Conservation (phyloP, 2,113 vertebrate genomes). For the Apodemus sylvaticus region DNA sequence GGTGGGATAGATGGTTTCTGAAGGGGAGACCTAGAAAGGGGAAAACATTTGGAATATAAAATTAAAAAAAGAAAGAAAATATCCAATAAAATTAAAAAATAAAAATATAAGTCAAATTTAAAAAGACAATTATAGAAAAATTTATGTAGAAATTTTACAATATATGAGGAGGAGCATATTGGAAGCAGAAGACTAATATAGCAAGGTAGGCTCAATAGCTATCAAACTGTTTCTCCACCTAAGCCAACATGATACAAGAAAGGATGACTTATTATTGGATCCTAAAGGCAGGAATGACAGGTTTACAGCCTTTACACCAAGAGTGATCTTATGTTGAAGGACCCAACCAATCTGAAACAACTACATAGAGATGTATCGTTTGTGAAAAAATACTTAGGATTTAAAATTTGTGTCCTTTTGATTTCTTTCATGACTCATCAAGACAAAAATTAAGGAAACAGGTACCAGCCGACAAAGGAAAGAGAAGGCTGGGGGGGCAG, state of each 20-base stretch:
- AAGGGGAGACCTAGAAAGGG: no score
- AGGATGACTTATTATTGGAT: neutral
- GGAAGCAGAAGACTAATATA: neutral
- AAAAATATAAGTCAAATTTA: no score
- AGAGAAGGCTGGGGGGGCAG: neutral
- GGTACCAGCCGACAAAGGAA: neutral
- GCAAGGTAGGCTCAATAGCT: neutral
- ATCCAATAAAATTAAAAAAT: no score
- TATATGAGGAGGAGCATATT: neutral
- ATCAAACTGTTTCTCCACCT: neutral
- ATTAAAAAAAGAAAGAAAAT: no score
- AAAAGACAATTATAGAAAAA: constrained; percentile 29
- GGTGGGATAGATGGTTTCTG: no score
- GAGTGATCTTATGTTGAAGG: neutral
- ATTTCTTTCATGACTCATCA: neutral
- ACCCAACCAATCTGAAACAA: neutral
- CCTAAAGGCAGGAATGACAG: neutral
- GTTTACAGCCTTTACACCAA: neutral
- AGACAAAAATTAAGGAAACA: constrained; percentile 29
- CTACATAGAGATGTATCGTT: neutral
- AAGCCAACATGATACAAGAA: neutral
- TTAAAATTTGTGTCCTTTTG: constrained; percentile 1
- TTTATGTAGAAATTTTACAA: constrained; percentile 9
- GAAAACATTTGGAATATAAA: no score
- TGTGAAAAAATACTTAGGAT: neutral